Conservation (phyloP, 2,888 invertebrate genomes). For the Ceramica pisi region DNA sequence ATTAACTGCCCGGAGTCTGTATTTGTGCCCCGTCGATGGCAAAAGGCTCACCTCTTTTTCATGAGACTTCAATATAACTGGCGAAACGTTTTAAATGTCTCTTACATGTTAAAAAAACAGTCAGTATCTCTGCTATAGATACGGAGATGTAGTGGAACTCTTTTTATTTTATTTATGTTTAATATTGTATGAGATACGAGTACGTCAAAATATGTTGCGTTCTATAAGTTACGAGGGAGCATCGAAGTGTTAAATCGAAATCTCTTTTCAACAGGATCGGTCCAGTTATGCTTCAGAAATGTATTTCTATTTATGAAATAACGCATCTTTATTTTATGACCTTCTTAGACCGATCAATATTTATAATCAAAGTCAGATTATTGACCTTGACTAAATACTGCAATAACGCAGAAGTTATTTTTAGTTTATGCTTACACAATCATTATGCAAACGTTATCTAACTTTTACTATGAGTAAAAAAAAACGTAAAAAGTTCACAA, state of each 20-base stretch:
- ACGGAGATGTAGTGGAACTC: background rate
- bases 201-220: slow-evolving; percentile 23
- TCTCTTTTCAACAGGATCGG: slow-evolving; percentile 16
- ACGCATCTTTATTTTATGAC: background rate
- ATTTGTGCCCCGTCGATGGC: no score
- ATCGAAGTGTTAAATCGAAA: slow-evolving; percentile 41
- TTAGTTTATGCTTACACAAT: background rate
- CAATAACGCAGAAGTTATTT: background rate
- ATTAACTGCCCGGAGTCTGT: no score
- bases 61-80: no score
- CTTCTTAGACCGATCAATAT: slow-evolving; percentile 17
- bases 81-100: no score
- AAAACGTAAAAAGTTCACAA: no score
- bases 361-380: background rate
- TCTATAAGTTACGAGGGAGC: slow-evolving; percentile 19
- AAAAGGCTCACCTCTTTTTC: no score
- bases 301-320: background rate
- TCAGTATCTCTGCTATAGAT: no score
- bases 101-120: no score
- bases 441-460: background rate
- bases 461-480: background rate
- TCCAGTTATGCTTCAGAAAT: slow-evolving; percentile 8
- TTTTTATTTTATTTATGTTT: slow-evolving; percentile 7
- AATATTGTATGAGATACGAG: slow-evolving; percentile 5
- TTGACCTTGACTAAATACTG: slow-evolving; percentile 17